A percentile compares a stretch with the other conserved stretches of the same genome.
Conservation (phyloP, 1,140 invertebrate species). For the Ceratitis capitata region DNA sequence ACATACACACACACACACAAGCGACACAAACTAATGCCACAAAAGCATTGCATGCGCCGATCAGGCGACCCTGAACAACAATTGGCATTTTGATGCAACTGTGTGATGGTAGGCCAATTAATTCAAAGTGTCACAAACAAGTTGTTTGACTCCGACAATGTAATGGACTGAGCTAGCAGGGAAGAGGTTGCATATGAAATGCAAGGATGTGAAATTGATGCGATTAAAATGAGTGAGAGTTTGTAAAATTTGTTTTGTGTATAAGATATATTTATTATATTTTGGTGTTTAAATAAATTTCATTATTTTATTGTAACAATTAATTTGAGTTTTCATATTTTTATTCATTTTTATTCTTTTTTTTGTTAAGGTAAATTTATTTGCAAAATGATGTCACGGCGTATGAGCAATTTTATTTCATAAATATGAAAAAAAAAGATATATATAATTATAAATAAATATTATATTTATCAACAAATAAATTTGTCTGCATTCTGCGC, state of each 20-base stretch:
- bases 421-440: too few relatives aligned
- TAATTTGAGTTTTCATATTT: too few relatives aligned
- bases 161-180: neutral
- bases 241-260: neutral
- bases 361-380: neutral
- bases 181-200: neutral
- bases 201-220: too few relatives aligned
- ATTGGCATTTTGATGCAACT: conserved; percentile 16
- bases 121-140: neutral
- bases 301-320: too few relatives aligned
- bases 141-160: neutral
- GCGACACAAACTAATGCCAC: neutral
- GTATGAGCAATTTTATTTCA: neutral
- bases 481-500: too few relatives aligned
- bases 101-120: neutral
- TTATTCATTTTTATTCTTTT: too few relatives aligned
- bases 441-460: too few relatives aligned
- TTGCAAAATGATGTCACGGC: neutral
- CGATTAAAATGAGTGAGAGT: too few relatives aligned
- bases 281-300: neutral
- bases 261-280: neutral
- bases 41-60: neutral
- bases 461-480: too few relatives aligned
- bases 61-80: neutral
- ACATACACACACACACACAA: neutral